Percentiles rank a stretch among this genome's conserved stretches.
Evolutionary conservation across 2,797 vertebrate species (phyloP).

Genomic region (Glyptemys insculpta): DNA sequence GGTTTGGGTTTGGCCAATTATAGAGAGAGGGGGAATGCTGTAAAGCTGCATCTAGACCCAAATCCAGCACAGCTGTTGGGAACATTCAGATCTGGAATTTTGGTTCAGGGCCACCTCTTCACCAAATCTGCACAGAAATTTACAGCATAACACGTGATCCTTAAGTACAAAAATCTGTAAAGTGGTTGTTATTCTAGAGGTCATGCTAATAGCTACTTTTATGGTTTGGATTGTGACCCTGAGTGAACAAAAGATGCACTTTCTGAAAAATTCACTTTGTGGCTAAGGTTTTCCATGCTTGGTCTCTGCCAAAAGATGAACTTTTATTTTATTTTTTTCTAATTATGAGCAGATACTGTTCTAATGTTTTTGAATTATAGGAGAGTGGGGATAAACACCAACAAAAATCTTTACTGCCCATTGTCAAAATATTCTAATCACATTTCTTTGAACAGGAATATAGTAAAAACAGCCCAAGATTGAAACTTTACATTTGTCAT

Average conservation of each 20-base stretch:
- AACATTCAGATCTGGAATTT: slow-evolving; percentile 24
- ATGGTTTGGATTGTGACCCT: slow-evolving; percentile 24
- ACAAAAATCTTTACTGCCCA: background rate
- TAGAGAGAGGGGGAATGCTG: background rate
- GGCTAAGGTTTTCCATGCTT: slow-evolving; percentile 36
- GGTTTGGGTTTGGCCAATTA: background rate
- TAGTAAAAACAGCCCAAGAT: background rate
- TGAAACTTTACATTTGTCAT: background rate
- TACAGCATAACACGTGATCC: slow-evolving; percentile 23
- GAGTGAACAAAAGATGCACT: background rate
- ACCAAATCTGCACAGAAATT: slow-evolving; percentile 59
- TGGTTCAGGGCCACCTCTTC: slow-evolving; percentile 46
- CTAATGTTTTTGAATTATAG: background rate
- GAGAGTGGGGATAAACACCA: background rate
- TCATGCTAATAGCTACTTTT: slow-evolving; percentile 57
- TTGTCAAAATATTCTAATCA: background rate
- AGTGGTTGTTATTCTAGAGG: slow-evolving; percentile 40
- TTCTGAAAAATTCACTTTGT: slow-evolving; percentile 44
- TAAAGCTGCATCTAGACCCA: slow-evolving; percentile 11
- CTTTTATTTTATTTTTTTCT: slow-evolving; percentile 33
- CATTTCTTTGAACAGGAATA: background rate
- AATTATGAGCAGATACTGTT: background rate
- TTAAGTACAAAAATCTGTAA: slow-evolving; percentile 16
- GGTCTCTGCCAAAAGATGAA: background rate
- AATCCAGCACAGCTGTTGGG: slow-evolving; percentile 14